Evolutionary conservation across 1,140 invertebrate genomes (phyloP).

Genomic region (Dufourea novaeangliae): DNA sequence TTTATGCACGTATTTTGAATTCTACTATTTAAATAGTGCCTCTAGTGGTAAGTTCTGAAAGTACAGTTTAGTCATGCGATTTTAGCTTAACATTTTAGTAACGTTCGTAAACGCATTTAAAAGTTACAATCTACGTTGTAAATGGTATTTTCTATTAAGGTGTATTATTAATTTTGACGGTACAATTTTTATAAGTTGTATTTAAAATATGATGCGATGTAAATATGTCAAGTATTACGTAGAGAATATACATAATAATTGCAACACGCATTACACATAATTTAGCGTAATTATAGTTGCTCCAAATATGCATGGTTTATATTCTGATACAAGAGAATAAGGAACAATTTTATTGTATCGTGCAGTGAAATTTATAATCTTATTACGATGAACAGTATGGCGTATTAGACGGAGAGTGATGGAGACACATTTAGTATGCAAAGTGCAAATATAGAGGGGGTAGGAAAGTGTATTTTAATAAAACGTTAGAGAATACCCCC

Average conservation of each 20-base stretch:
- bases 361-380: neutral
- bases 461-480: neutral
- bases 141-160: neutral
- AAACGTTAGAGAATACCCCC: conserved; percentile 4
- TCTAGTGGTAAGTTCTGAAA: neutral
- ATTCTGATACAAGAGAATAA: neutral
- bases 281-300: neutral
- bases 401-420: too few relatives aligned
- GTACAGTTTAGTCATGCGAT: neutral
- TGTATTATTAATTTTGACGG: neutral
- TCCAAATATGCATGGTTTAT: neutral
- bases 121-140: neutral
- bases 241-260: neutral
- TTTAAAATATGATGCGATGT: neutral
- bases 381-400: too few relatives aligned
- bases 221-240: neutral
- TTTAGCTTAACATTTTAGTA: neutral
- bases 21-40: neutral
- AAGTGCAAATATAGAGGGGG: neutral
- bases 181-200: neutral
- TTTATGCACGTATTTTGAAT: too few relatives aligned
- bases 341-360: neutral
- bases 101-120: conserved; percentile 11
- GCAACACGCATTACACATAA: neutral
- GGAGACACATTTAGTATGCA: neutral